A percentile compares a stretch with the other conserved stretches of the same genome.
These are phyloP conservation scores for Hyposoter dolosus DNA, from an alignment of 2,888 invertebrate genomes.

Conservation along the genomic window DNA sequence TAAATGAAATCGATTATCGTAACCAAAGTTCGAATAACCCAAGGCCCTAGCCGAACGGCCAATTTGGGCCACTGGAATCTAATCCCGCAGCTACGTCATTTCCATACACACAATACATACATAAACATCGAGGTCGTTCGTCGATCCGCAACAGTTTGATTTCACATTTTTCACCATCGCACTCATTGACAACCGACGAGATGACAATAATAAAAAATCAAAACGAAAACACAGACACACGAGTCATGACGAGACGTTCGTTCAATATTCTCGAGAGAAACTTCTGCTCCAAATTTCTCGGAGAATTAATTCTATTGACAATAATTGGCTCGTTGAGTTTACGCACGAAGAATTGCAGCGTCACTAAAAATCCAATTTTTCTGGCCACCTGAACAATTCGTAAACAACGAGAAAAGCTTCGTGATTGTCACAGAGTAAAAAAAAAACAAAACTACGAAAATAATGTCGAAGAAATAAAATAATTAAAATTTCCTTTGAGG, in stretches of 20 bases:
- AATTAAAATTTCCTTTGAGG: neutral
- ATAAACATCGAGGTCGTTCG: constrained; percentile 19
- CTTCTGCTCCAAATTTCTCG: neutral
- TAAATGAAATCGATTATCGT: constrained; percentile 65
- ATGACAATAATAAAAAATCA: neutral
- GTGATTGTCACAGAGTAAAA: neutral
- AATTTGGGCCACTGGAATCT: constrained; percentile 52
- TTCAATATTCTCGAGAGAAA: constrained; percentile 2
- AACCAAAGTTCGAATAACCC: constrained; percentile 22
- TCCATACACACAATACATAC: neutral
- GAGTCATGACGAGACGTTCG: neutral
- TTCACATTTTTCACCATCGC: neutral
- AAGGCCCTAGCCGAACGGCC: constrained; percentile 28
- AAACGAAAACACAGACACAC: neutral
- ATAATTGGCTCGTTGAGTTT: neutral
- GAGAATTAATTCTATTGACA: neutral
- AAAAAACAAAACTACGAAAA: neutral
- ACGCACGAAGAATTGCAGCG: neutral
- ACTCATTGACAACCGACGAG: neutral
- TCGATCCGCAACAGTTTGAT: constrained; percentile 2
- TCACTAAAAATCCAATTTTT: too few species aligned
- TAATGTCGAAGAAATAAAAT: neutral
- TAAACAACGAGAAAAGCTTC: too few species aligned
- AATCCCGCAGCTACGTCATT: constrained; percentile 23
- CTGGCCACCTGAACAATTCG: too few species aligned